Percentiles rank a stretch among this genome's conserved stretches.
Conservation (phyloP, 2,113 vertebrate species). For the Dryoscopus gambensis region DNA sequence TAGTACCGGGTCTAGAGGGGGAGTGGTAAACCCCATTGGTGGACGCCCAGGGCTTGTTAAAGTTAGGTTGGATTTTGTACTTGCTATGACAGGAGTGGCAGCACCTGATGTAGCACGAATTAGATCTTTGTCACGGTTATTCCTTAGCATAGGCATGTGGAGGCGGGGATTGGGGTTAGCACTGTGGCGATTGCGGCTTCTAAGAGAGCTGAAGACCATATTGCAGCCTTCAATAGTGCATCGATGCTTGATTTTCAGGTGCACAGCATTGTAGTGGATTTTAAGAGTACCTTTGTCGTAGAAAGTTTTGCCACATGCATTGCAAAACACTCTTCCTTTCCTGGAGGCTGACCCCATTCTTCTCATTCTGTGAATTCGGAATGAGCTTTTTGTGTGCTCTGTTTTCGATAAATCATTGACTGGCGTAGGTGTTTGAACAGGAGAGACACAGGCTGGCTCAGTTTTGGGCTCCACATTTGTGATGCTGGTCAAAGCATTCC, state of each 20-base stretch:
- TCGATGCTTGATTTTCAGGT: slow-evolving; percentile 97
- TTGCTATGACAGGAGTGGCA: slow-evolving; percentile 94
- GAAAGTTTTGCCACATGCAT: slow-evolving; percentile 98
- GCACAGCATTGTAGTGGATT: slow-evolving; percentile 98
- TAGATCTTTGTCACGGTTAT: slow-evolving; percentile 98
- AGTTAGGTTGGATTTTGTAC: slow-evolving; percentile 87
- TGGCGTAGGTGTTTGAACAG: slow-evolving; percentile 73
- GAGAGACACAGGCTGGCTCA: slow-evolving; percentile 89
- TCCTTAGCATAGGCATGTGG: slow-evolving; percentile 98
- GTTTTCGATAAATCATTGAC: slow-evolving; percentile 84
- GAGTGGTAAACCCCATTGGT: slow-evolving; percentile 92
- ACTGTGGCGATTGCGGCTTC: slow-evolving; percentile 97
- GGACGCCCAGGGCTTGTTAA: slow-evolving; percentile 96
- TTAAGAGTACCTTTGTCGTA: slow-evolving; percentile 99
- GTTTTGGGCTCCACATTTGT: slow-evolving; percentile 93
- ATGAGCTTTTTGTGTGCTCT: slow-evolving; percentile 92
- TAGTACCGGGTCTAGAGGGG: slow-evolving; percentile 90
- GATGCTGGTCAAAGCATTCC: slow-evolving; percentile 85
- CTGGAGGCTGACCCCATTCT: slow-evolving; percentile 95
- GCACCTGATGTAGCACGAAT: slow-evolving; percentile 89
- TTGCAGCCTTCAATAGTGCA: slow-evolving; percentile 99
- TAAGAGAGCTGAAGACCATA: slow-evolving; percentile 98
- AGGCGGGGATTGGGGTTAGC: slow-evolving; percentile 97
- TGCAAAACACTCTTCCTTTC: slow-evolving; percentile 97
- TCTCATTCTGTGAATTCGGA: slow-evolving; percentile 96